Conservation (phyloP, 2,797 vertebrate species). For the Spinus olivaceus region DNA sequence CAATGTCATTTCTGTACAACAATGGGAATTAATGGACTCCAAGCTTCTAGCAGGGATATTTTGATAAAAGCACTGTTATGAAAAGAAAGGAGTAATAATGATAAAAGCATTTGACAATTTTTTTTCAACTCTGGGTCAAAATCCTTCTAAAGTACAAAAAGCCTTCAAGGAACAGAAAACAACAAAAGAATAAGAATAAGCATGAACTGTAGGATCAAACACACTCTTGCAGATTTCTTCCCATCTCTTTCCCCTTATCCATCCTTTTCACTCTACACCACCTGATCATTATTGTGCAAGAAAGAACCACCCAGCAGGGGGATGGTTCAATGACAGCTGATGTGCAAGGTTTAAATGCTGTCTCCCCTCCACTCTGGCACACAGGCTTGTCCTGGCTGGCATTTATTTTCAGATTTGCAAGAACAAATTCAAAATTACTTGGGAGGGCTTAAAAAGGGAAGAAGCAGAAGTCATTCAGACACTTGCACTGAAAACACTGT, state of each 20-base stretch:
- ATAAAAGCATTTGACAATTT: not conserved
- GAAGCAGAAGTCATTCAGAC: not conserved
- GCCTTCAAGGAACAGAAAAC: not conserved
- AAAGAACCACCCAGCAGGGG: not conserved
- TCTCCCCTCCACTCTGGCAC: not conserved
- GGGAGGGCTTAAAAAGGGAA: not conserved
- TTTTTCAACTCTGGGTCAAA: not conserved
- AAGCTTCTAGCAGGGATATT: not conserved
- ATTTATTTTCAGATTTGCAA: not conserved
- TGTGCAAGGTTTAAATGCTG: not conserved
- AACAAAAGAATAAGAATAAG: not conserved
- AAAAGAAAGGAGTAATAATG: constrained; percentile 10
- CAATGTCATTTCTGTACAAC: not conserved
- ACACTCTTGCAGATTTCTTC: not conserved
- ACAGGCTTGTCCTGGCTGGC: not conserved
- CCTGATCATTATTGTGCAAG: not conserved
- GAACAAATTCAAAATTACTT: not conserved
- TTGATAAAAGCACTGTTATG: not conserved
- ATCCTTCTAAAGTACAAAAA: not conserved
- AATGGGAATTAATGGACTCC: not conserved
- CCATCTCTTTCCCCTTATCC: not conserved
- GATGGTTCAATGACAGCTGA: not conserved
- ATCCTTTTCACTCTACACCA: not conserved
- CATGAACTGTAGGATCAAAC: not conserved
- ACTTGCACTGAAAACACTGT: not conserved